Evolutionary conservation across 2,797 vertebrate genomes (phyloP).

Genomic region (Crossoptilon crossoptilon): DNA sequence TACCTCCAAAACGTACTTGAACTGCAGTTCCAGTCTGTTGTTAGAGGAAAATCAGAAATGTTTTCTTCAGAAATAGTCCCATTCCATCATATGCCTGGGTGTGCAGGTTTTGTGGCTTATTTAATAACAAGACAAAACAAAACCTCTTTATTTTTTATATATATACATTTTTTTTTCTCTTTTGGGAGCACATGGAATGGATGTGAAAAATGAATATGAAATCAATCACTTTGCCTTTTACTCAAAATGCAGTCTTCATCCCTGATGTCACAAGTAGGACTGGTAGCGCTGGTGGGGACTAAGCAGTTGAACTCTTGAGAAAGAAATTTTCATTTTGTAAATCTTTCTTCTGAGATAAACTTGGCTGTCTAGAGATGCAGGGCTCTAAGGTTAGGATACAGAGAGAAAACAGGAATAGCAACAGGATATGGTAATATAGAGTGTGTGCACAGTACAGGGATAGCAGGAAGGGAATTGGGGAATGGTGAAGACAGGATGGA

Average conservation of each 20-base stretch:
- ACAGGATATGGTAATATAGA: not conserved
- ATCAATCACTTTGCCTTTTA: not conserved
- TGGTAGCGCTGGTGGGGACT: slow-evolving; percentile 23
- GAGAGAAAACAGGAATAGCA: not conserved
- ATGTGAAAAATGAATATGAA: not conserved
- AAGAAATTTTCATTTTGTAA: slow-evolving; percentile 52
- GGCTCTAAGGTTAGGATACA: not conserved
- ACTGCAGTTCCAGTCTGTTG: not conserved
- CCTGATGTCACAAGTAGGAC: slow-evolving; percentile 42
- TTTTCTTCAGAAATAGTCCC: not conserved
- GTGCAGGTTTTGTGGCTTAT: not conserved
- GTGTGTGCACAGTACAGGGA: rapidly evolving
- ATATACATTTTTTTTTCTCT: not conserved
- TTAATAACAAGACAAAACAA: too few species aligned
- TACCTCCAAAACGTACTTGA: not conserved
- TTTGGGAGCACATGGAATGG: not conserved
- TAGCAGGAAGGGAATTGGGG: rapidly evolving
- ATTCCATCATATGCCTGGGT: not conserved
- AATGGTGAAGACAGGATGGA: not conserved
- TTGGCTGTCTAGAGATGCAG: not conserved
- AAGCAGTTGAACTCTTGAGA: slow-evolving; percentile 8
- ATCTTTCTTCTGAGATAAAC: slow-evolving; percentile 50
- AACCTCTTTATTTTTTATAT: not conserved
- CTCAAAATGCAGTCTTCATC: not conserved
- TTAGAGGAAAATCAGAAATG: not conserved